Evolutionary conservation across 1,140 invertebrate species (phyloP), one percentile per base, ranked within the genome.

Genomic region (Phymorhynchus buccinoides): DNA sequence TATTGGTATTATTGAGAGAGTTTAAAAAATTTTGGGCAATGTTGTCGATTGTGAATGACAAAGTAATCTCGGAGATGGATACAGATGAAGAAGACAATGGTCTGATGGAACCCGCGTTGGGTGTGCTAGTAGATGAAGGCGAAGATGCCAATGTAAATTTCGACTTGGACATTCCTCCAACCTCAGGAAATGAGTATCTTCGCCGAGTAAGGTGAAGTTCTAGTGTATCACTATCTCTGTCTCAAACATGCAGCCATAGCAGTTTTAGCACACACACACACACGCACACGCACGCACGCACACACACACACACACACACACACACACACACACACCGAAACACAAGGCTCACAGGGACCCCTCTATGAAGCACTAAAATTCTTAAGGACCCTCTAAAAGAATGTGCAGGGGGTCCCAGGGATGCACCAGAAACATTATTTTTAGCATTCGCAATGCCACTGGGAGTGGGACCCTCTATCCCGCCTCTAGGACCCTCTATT

Each of bases 321-420:
- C 48, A 18, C 44, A 48, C 18, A 18, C 44, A 18, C 44, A 85
- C 93, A 95, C 89, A 84, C 94, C 0, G 92, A 92, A 77, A 83
- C 93, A 35, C 94, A 94, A 52, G 94, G 95, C n/a, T 89, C 92
- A 4, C 93, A 94, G 4, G 95, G 94, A 9, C 94, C 94, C 87
- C 95, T 95, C 86, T 95, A 95, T 83, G 92, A 95, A 4, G 93
- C 94, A 90, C 91, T 94, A 88, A 95, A 95, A 27, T 91, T 94
- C 94, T 95, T 92, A 91, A 89, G 35, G n/a, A 30, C 37, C 27
- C 9, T 37, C 12, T 39, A 12, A 9, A 62, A 22, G 12, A 37
- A 39, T 1, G 22, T 52, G 48, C 48, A 52, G 44, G 18, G 7
- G 18, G 44, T 48, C 18, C 18, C 18, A 18, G 7, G 18, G 44